phyloP scores from a whole-genome alignment of 1,140 invertebrate species.

The Diprion similis region DNA sequence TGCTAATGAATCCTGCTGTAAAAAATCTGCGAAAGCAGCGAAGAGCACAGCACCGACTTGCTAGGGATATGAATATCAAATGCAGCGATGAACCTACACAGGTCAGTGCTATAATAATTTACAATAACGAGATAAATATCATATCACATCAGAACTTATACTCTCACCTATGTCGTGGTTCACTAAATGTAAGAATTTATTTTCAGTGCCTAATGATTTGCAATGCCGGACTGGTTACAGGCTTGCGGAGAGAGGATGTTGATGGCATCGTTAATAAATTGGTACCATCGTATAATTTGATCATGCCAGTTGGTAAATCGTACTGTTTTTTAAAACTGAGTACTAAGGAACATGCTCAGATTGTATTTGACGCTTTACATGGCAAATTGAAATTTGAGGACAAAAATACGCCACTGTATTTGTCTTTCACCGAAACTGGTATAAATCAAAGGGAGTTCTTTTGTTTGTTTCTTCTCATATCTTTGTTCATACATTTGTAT shows the following conservation, averaged over 20 bases:
- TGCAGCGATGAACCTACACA: constrained; percentile 51
- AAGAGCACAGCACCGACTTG: constrained; percentile 55
- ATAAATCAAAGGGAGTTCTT: constrained; percentile 18
- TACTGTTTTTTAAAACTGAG: constrained; percentile 76
- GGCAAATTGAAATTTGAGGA: constrained; percentile 62
- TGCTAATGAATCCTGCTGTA: constrained; percentile 22
- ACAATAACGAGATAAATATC: constrained; percentile 23
- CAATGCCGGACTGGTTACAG: constrained; percentile 80
- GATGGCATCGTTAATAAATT: constrained; percentile 61
- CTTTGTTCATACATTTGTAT: constrained; percentile 13
- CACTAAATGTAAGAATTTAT: background rate
- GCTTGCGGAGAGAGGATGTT: constrained; percentile 70
- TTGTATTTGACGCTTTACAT: constrained; percentile 64
- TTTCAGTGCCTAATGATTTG: constrained; percentile 68
- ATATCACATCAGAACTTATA: constrained; percentile 37
- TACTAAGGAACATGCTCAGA: constrained; percentile 56
- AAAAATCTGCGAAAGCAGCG: constrained; percentile 58
- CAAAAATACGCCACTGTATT: constrained; percentile 67
- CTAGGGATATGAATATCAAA: constrained; percentile 57
- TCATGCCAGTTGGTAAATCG: constrained; percentile 76
- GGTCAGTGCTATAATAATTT: constrained; percentile 42
- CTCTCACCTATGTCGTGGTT: constrained; percentile 32
- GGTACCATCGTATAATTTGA: constrained; percentile 61
- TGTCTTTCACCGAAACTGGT: constrained; percentile 69
- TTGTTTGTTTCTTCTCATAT: constrained; percentile 10